Evolutionary conservation across 1,140 invertebrate genomes (phyloP).

Genomic region (Hylyphantes graminicola): DNA sequence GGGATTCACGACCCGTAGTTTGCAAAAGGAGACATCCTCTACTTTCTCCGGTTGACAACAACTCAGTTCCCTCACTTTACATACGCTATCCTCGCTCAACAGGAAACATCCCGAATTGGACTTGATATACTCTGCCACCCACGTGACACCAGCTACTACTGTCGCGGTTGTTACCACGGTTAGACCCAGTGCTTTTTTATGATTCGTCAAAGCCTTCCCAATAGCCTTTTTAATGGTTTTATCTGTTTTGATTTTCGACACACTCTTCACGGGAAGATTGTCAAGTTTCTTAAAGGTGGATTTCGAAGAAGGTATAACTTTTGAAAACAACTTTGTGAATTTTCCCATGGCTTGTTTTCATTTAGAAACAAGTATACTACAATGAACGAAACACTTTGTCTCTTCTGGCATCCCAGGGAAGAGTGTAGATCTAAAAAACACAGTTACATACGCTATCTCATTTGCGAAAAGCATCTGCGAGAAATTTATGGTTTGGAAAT

Average conservation of each 20-base stretch:
- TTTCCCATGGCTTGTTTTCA: neutral
- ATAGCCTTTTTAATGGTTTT: too few species aligned
- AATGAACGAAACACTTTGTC: neutral
- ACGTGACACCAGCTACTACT: too few species aligned
- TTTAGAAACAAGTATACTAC: too few species aligned
- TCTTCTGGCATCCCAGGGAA: neutral
- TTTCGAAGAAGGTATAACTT: too few species aligned
- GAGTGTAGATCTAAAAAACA: neutral
- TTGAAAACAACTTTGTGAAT: neutral
- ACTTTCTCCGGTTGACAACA: constrained; percentile 1
- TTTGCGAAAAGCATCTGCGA: neutral
- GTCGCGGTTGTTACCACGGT: neutral
- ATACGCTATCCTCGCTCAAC: neutral
- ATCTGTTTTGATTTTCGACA: neutral
- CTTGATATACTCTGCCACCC: constrained; percentile 4
- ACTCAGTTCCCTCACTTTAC: constrained; percentile 9
- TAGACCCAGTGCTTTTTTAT: neutral
- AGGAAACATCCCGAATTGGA: constrained; percentile 35
- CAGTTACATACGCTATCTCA: neutral
- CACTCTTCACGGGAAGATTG: neutral
- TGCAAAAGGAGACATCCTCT: neutral
- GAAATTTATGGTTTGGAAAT: neutral
- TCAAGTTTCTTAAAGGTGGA: too few species aligned
- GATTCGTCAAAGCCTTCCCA: neutral
- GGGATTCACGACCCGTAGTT: neutral